These are phyloP conservation scores for Anoplolepis gracilipes DNA, from an alignment of 1,140 invertebrate species.

Conservation along the genomic window DNA sequence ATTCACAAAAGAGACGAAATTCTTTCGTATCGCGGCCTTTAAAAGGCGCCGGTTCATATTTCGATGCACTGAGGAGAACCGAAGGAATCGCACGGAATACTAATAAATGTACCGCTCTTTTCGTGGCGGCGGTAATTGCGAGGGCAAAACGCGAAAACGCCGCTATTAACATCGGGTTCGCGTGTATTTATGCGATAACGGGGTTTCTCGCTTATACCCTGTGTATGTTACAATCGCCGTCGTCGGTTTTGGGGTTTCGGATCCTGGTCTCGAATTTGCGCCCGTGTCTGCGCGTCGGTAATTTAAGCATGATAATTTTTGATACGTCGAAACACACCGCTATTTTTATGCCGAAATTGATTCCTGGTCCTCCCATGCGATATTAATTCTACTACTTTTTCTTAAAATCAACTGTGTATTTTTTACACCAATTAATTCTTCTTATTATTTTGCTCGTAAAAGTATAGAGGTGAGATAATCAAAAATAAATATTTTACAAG, in stretches of 20 bases:
- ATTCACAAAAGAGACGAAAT: neutral
- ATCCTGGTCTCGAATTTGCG: neutral
- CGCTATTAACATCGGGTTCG: slow-evolving; percentile 35
- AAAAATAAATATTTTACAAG: too few species aligned
- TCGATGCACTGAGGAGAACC: neutral
- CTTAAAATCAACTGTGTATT: too few species aligned
- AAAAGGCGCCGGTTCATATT: slow-evolving; percentile 16
- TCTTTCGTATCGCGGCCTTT: neutral
- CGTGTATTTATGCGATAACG: slow-evolving; percentile 50
- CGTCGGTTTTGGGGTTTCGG: neutral
- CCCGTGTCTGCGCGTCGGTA: neutral
- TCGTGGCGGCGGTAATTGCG: slow-evolving; percentile 31
- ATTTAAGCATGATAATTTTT: neutral
- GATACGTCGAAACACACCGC: neutral
- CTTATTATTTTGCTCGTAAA: too few species aligned
- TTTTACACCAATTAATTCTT: too few species aligned
- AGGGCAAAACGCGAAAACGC: slow-evolving; percentile 32
- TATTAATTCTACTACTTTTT: too few species aligned
- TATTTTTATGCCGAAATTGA: neutral
- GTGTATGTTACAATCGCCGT: slow-evolving; percentile 8
- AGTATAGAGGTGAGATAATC: neutral
- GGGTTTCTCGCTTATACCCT: neutral
- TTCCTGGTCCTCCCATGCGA: neutral
- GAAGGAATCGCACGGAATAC: slow-evolving; percentile 28
- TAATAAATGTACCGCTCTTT: slow-evolving; percentile 41